Percentiles rank a stretch among this genome's conserved stretches.
Conservation (phyloP, 2,113 vertebrate species). For the Cebidichthys violaceus region DNA sequence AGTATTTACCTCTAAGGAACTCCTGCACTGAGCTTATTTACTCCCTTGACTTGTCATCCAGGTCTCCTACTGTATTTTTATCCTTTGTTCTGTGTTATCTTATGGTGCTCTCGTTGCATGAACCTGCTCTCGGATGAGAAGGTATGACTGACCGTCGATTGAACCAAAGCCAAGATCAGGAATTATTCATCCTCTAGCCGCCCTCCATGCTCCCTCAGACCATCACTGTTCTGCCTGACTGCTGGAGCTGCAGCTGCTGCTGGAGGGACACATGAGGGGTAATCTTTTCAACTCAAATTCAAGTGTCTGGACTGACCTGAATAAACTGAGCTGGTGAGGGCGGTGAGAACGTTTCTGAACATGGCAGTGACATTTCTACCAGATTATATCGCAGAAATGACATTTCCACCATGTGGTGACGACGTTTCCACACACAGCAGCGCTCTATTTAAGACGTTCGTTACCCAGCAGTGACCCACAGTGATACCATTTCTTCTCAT, state of each 20-base stretch:
- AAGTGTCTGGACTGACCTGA: conserved; percentile 23
- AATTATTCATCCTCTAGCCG: conserved; percentile 52
- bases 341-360: conserved; percentile 18
- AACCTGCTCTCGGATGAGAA: conserved; percentile 11
- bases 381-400: conserved; percentile 45
- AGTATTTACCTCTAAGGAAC: background rate
- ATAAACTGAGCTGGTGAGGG: conserved; percentile 37
- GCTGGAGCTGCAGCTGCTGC: background rate
- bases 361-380: conserved; percentile 50
- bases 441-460: conserved; percentile 8
- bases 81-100: conserved; percentile 13
- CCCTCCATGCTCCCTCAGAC: conserved; percentile 10
- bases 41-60: background rate
- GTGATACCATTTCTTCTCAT: background rate
- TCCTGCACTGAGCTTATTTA: background rate
- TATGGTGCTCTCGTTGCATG: background rate
- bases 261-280: background rate
- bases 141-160: conserved; percentile 18
- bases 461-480: background rate
- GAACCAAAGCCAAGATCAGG: conserved; percentile 45
- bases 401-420: conserved; percentile 44
- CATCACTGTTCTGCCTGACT: background rate
- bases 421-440: conserved; percentile 2
- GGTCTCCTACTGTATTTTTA: conserved; percentile 1
- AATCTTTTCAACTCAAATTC: conserved; percentile 21